Evolutionary conservation across 2,113 vertebrate genomes (phyloP).

Genomic region (Pelecanus crispus): DNA sequence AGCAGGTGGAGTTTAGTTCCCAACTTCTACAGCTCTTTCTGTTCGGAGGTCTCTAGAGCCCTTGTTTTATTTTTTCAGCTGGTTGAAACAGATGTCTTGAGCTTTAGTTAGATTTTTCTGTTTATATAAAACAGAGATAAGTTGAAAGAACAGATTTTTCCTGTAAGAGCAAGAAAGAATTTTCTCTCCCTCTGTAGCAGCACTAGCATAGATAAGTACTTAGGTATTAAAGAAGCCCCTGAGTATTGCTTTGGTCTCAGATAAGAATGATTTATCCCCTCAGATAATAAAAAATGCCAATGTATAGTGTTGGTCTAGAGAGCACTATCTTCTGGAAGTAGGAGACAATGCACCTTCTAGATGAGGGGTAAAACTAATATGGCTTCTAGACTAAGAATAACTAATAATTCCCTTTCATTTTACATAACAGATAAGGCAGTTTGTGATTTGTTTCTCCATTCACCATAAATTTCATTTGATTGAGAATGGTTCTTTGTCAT

Average conservation of each 20-base stretch:
- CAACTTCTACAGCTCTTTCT: background rate
- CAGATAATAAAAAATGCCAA: background rate
- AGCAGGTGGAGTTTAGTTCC: background rate
- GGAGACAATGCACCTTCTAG: background rate
- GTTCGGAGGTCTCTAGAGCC: background rate
- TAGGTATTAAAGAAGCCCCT: background rate
- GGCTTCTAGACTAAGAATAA: background rate
- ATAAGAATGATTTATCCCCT: background rate
- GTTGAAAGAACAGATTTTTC: background rate
- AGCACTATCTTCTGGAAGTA: background rate
- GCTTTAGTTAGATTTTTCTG: background rate
- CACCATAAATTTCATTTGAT: background rate
- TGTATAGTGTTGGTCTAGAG: background rate
- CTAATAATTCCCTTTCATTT: background rate
- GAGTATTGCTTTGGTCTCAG: background rate
- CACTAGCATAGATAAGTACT: background rate
- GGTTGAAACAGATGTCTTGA: background rate
- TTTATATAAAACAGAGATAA: background rate
- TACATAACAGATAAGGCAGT: background rate
- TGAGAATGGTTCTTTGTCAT: background rate
- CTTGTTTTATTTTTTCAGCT: background rate
- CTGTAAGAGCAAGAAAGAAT: background rate
- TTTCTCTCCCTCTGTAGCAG: background rate
- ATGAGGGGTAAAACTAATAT: background rate
- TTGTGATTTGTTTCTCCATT: background rate